Conservation (phyloP, 2,888 invertebrate species). For the Diploptera punctata region DNA sequence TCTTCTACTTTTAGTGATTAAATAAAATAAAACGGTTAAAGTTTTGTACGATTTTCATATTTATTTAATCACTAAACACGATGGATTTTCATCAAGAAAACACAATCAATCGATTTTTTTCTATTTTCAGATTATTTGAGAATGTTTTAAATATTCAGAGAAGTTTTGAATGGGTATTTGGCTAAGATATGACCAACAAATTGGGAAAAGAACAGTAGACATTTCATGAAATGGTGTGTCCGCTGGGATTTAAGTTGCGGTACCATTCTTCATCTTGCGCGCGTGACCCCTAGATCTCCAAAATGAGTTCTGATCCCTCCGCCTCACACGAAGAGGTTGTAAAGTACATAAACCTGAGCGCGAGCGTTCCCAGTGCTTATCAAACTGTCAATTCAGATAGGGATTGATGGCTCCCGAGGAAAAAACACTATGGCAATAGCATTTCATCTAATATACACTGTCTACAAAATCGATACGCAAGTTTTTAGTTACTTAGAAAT, state of each 20-base stretch:
- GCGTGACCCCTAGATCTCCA: constrained; percentile 4
- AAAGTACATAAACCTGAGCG: constrained; percentile 29
- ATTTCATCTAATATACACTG: constrained; percentile 13
- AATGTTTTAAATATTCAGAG: too few relatives aligned
- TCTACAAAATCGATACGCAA: not conserved
- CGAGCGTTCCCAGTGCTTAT: constrained; percentile 34
- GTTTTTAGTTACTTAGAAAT: too few relatives aligned
- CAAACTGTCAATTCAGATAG: constrained; percentile 36
- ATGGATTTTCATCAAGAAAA: too few relatives aligned
- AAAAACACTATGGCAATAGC: constrained; percentile 21
- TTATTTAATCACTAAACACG: too few relatives aligned
- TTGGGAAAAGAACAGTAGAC: not conserved
- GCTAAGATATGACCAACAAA: too few relatives aligned
- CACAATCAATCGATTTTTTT: too few relatives aligned
- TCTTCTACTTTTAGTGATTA: too few relatives aligned
- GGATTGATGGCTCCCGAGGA: constrained; percentile 33
- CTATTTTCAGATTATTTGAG: too few relatives aligned
- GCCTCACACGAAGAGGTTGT: not conserved
- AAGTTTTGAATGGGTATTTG: too few relatives aligned
- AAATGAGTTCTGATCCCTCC: constrained; percentile 21
- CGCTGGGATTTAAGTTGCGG: not conserved
- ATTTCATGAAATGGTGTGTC: not conserved
- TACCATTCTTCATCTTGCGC: constrained; percentile 17
- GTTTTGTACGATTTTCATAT: too few relatives aligned
- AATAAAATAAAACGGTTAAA: too few relatives aligned